Conservation (phyloP, 2,888 invertebrate genomes). For the Sarcophaga variegata region DNA sequence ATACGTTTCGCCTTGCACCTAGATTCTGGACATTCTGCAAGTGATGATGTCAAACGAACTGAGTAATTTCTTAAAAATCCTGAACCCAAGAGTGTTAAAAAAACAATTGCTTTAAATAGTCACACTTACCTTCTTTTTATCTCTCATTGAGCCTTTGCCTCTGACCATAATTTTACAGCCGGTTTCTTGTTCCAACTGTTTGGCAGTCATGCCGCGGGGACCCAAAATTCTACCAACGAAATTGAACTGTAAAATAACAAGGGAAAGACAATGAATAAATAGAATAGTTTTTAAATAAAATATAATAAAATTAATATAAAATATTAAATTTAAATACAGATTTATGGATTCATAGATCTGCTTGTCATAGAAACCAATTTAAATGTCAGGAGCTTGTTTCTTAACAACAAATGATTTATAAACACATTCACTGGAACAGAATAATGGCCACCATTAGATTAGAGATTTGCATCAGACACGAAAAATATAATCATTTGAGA, state of each 20-base stretch:
- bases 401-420: conserved; percentile 36
- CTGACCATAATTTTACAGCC: conserved; percentile 99
- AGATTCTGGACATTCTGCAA: too few relatives aligned
- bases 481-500: not conserved
- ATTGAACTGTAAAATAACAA: conserved; percentile 94
- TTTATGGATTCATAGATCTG: conserved; percentile 14
- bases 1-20: too few relatives aligned
- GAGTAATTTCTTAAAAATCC: too few relatives aligned
- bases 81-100: too few relatives aligned
- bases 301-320: not conserved
- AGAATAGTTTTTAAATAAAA: conserved; percentile 20
- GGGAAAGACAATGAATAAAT: conserved; percentile 67
- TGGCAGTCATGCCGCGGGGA: conserved; percentile 99
- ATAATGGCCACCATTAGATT: not conserved
- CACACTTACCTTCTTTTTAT: conserved; percentile 97
- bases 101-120: not conserved
- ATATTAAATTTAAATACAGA: not conserved
- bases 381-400: conserved; percentile 1
- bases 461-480: not conserved
- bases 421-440: too few relatives aligned
- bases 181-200: conserved; percentile 99
- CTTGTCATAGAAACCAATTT: conserved; percentile 3
- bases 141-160: conserved; percentile 99
- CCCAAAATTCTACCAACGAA: conserved; percentile 99
- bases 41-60: too few relatives aligned